These are phyloP conservation scores for Drosophila diplacantha DNA, from an alignment of 2,888 invertebrate species.

Conservation along the genomic window DNA sequence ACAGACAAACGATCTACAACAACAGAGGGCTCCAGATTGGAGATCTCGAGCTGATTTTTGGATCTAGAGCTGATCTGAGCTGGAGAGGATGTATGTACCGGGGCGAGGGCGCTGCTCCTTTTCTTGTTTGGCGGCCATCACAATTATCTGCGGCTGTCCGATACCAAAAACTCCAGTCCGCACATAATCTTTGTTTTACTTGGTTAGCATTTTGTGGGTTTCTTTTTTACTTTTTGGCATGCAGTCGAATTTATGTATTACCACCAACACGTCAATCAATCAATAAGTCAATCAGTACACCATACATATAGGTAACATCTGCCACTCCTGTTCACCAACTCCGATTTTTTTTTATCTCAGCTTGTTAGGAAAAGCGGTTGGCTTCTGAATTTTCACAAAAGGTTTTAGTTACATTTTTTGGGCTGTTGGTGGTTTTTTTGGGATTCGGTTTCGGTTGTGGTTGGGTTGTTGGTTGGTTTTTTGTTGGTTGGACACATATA, in stretches of 20 bases:
- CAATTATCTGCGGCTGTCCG: slow-evolving; percentile 54
- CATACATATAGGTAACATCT: slow-evolving; percentile 46
- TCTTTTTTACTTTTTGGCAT: slow-evolving; percentile 45
- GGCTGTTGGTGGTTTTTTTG: slow-evolving; percentile 52
- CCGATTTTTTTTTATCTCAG: slow-evolving; percentile 38
- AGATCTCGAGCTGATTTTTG: slow-evolving; percentile 29
- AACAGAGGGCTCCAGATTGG: slow-evolving; percentile 40
- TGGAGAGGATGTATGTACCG: slow-evolving; percentile 32
- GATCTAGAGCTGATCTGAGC: slow-evolving; percentile 38
- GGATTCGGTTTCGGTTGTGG: slow-evolving; percentile 29
- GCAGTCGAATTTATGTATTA: slow-evolving; percentile 56
- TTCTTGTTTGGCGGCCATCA: slow-evolving; percentile 21
- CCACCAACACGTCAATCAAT: slow-evolving; percentile 57
- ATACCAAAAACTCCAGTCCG: slow-evolving; percentile 61
- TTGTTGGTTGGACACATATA: slow-evolving; percentile 38
- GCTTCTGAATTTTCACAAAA: slow-evolving; percentile 48
- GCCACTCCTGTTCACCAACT: slow-evolving; percentile 45
- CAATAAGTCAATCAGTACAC: slow-evolving; percentile 62
- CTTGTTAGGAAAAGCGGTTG: slow-evolving; percentile 36
- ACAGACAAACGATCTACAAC: slow-evolving; percentile 58
- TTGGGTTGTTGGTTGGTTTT: slow-evolving; percentile 24
- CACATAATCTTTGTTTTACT: slow-evolving; percentile 23
- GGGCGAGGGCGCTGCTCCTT: slow-evolving; percentile 42
- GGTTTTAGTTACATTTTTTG: slow-evolving; percentile 64
- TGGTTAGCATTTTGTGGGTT: slow-evolving; percentile 44